These are phyloP conservation scores for Nannoperca australis DNA, from an alignment of 2,797 vertebrate species.

Conservation along the genomic window DNA sequence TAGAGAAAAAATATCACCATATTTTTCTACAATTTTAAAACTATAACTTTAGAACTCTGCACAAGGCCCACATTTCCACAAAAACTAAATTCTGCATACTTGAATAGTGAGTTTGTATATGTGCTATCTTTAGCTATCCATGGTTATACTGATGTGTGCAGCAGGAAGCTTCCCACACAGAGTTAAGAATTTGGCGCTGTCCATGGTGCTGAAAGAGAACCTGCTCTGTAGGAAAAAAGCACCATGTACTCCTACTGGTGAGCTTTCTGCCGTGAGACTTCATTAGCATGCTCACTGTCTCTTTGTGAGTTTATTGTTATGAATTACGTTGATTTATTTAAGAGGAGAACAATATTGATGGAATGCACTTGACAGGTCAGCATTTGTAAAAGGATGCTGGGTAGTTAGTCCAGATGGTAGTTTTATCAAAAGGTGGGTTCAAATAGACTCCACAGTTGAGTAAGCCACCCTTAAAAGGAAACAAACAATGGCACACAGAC, in stretches of 20 bases:
- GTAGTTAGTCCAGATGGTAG: slow-evolving; percentile 17
- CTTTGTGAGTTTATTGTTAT: slow-evolving; percentile 12
- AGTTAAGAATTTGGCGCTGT: slow-evolving; percentile 56
- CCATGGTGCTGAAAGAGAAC: slow-evolving; percentile 72
- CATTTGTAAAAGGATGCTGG: neutral
- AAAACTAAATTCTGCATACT: slow-evolving; percentile 10
- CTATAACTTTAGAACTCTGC: slow-evolving; percentile 4
- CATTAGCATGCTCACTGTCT: slow-evolving; percentile 6
- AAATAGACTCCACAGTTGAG: slow-evolving; percentile 30
- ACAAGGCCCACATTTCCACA: neutral
- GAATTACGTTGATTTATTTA: slow-evolving; percentile 2
- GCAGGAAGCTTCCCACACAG: slow-evolving; percentile 42
- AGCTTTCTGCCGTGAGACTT: slow-evolving; percentile 4
- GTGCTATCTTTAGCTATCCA: slow-evolving; percentile 9
- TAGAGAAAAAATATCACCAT: neutral
- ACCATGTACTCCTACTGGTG: neutral
- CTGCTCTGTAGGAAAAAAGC: slow-evolving; percentile 5
- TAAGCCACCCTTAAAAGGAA: slow-evolving; percentile 29
- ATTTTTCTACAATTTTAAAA: neutral
- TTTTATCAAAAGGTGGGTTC: slow-evolving; percentile 27
- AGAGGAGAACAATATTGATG: slow-evolving; percentile 11
- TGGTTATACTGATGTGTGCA: slow-evolving; percentile 11
- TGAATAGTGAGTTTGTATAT: slow-evolving; percentile 13
- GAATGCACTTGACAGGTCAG: slow-evolving; percentile 5
- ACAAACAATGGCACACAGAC: slow-evolving; percentile 24